Evolutionary conservation across 1,140 invertebrate genomes (phyloP).

Genomic region (Drosophila suzukii): DNA sequence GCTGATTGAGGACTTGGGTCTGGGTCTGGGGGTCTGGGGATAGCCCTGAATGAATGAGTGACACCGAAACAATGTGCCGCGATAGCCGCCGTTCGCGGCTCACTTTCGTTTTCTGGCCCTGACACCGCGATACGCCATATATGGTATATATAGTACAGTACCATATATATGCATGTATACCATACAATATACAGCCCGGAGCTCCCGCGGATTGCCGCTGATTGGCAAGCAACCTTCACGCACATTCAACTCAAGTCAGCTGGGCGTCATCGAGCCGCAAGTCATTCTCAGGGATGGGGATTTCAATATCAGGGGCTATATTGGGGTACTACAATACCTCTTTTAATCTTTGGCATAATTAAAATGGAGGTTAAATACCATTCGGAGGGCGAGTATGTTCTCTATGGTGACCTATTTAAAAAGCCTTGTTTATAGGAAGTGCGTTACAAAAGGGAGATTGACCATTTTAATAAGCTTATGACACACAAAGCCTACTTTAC

Average conservation of each 20-base stretch:
- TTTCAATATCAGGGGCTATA: too few relatives aligned
- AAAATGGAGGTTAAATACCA: not conserved
- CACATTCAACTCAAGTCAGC: conserved; percentile 43
- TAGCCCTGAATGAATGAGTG: conserved; percentile 46
- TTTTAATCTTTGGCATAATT: not conserved
- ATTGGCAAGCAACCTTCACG: conserved; percentile 49
- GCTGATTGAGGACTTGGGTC: too few relatives aligned
- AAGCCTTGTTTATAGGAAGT: not conserved
- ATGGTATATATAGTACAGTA: not conserved
- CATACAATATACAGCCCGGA: not conserved
- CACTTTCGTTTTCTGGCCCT: conserved; percentile 48
- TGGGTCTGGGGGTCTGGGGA: conserved; percentile 6
- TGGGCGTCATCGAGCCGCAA: conserved; percentile 25
- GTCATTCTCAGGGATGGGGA: conserved; percentile 1
- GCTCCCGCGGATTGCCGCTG: conserved; percentile 23
- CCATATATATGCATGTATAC: not conserved
- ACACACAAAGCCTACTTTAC: not conserved
- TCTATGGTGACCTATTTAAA: not conserved
- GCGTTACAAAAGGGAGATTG: too few relatives aligned
- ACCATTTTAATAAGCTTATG: too few relatives aligned
- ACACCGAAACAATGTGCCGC: conserved; percentile 44
- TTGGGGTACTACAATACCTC: not conserved
- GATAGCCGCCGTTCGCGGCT: conserved; percentile 23
- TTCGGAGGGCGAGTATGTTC: not conserved
- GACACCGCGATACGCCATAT: conserved; percentile 24